Percentiles rank a stretch among this genome's conserved stretches.
phyloP scores from a whole-genome alignment of 2,888 invertebrate species.

The Pristionchus fissidentatus region DNA sequence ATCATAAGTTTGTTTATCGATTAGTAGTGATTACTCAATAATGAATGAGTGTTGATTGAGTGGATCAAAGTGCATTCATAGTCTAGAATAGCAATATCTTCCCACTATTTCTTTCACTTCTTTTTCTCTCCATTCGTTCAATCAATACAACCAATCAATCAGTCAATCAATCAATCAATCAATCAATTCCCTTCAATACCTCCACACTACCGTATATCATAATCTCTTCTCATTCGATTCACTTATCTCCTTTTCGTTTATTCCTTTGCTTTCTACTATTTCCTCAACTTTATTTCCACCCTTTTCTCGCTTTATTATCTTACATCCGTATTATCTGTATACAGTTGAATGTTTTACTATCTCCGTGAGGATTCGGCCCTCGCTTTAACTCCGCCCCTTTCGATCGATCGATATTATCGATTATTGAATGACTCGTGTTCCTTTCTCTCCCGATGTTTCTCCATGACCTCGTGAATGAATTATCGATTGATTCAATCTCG shows the following conservation, averaged over 20 bases:
- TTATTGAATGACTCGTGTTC: not conserved
- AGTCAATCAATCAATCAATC: not conserved
- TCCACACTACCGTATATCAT: not conserved
- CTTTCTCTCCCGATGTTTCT: not conserved
- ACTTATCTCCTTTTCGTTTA: not conserved
- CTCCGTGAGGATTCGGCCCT: not conserved
- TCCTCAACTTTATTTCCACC: not conserved
- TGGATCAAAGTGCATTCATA: not conserved
- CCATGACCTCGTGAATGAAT: constrained; percentile 1
- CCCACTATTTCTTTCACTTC: not conserved
- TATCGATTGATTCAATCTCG: not conserved
- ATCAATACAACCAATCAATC: not conserved
- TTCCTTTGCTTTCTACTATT: constrained; percentile 4
- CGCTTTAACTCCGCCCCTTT: not conserved
- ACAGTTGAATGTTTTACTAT: not conserved
- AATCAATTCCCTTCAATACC: not conserved
- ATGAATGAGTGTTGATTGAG: not conserved
- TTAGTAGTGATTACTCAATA: not conserved
- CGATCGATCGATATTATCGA: not conserved
- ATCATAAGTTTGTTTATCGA: not conserved
- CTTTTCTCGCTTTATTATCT: not conserved
- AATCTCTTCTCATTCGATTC: constrained; percentile 8
- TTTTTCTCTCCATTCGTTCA: not conserved
- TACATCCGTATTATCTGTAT: not conserved
- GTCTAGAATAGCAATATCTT: not conserved